Percentiles rank a stretch among this genome's conserved stretches.
Conservation (phyloP, 37 sponge, comb jelly and placozoan species). For the Petrosia ficiformis region DNA sequence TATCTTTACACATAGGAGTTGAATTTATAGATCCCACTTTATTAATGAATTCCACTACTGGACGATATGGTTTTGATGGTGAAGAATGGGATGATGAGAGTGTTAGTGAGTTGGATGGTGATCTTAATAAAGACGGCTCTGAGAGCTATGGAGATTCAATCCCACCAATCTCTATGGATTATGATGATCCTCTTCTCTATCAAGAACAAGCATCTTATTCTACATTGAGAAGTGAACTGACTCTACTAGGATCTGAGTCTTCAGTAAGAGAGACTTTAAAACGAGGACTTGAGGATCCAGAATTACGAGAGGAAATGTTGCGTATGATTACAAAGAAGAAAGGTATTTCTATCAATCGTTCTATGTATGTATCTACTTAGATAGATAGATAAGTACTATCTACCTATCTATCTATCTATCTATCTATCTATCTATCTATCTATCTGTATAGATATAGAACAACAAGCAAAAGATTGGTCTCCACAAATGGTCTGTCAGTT, state of each 20-base stretch:
- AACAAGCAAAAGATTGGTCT: constrained; percentile 6
- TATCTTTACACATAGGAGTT: not conserved
- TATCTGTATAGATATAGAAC: not conserved
- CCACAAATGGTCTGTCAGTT: constrained; percentile 26
- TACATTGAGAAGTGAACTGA: not conserved
- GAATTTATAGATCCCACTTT: not conserved
- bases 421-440: not conserved
- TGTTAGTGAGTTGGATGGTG: not conserved
- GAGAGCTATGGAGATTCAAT: not conserved
- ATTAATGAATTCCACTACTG: not conserved
- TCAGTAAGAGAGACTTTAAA: not conserved
- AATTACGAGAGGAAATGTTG: not conserved
- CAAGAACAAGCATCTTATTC: not conserved
- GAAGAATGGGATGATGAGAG: not conserved
- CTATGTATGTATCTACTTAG: not conserved
- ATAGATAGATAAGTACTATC: too few species aligned
- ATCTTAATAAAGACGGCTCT: not conserved
- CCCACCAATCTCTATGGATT: not conserved
- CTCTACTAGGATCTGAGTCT: not conserved
- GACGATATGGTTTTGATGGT: not conserved
- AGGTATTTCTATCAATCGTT: not conserved
- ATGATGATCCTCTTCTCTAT: not conserved
- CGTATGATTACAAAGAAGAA: not conserved
- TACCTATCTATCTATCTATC: too few species aligned
- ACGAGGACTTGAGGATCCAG: not conserved